Base-by-base conservation (phyloP, 2,797 vertebrate species). In the Channa striata region DNA sequence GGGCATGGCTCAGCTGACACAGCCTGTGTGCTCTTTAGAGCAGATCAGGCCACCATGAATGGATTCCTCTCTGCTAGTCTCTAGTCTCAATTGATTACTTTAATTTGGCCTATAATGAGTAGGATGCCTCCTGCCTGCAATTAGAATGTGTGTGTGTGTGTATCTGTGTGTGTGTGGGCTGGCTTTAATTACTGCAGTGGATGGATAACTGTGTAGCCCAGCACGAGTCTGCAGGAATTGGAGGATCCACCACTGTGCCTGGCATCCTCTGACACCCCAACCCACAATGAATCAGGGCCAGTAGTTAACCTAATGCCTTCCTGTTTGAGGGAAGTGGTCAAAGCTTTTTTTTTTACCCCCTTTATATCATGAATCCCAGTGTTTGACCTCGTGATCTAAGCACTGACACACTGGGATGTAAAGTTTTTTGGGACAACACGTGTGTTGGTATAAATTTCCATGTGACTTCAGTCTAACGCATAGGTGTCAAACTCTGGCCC, bases 171-270 rank as follows among this genome's bases (percentile, higher is more conserved):
- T 68, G 74, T 64, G 70, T 71, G 77, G 74, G 73, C 77, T 79
- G 77, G 84, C 84, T 89, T 91, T 92, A 92, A 92, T 91, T 91
- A 92, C 88, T 81, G 85, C 87, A 87, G 88, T 78, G 68, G 83
- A 87, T 77, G 68, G 80, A 87, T 84, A n/a, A 77, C 83, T 68
- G 84, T 73, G 86, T 78, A 81, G 68, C 83, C 81, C 84, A 67
- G 87, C 71, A 81, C 77, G 81, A 68, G 66, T 25, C 65, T 75
- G 60, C 81, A 87, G 74, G 64, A 86, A 72, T 68, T 59, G 82
- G 68, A 87, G 79, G 81, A 82, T 86, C 66, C 70, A 59, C 25
- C 33, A 74, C 81, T 66, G 80, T 56, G 61, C 67, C 72, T 83
- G 77, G 72, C 68, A 60, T 77, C 76, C 21, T 50, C 73, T 58